phyloP scores from a whole-genome alignment of 2,797 vertebrate species.

The Gambusia yucatana region DNA sequence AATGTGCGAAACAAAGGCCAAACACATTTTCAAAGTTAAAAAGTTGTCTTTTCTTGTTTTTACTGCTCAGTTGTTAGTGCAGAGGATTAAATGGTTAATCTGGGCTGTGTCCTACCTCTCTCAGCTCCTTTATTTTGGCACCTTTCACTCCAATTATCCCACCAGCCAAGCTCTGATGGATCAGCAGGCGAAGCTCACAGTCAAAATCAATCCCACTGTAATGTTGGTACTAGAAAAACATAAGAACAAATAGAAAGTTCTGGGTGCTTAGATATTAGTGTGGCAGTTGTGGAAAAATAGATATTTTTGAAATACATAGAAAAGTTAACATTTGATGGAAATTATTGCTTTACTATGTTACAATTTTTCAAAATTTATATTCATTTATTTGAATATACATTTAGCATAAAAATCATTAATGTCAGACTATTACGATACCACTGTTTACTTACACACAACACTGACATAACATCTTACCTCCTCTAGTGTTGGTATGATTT shows the following conservation, averaged over 20 bases:
- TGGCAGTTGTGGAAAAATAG: background rate
- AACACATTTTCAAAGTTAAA: conserved; percentile 6
- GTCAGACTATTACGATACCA: too few species aligned
- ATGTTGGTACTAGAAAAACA: conserved; percentile 91
- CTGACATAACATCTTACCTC: conserved; percentile 83
- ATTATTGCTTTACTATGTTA: background rate
- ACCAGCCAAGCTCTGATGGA: conserved; percentile 97
- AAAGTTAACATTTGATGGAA: background rate
- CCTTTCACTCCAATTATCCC: conserved; percentile 99
- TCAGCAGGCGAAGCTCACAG: conserved; percentile 93
- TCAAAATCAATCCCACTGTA: conserved; percentile 98
- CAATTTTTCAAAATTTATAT: background rate
- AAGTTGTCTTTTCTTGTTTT: conserved; percentile 2
- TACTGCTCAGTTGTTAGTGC: background rate
- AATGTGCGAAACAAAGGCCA: background rate
- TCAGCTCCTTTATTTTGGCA: conserved; percentile 97
- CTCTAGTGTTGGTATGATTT: conserved; percentile 98
- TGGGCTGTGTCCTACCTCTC: conserved; percentile 86
- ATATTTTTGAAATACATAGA: background rate
- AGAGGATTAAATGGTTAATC: conserved; percentile 14
- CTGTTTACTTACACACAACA: background rate
- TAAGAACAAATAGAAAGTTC: conserved; percentile 8
- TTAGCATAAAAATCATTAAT: background rate
- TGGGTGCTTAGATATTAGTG: background rate
- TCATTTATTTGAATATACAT: background rate